Evolutionary conservation across 2,113 vertebrate genomes (phyloP).

Genomic region (Empidonax traillii): DNA sequence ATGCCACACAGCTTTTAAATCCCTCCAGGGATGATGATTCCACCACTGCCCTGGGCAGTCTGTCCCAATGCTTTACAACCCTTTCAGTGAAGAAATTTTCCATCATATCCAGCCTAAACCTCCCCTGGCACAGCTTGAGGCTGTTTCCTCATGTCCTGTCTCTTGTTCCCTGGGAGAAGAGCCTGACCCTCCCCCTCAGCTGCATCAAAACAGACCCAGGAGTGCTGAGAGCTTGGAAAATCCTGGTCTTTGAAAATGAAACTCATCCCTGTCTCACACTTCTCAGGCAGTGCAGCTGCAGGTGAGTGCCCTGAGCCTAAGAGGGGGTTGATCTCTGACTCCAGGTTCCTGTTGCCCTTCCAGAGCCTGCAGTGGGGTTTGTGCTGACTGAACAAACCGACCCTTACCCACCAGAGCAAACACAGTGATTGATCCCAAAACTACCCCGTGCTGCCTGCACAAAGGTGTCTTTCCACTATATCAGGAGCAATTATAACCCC

Average conservation of each 20-base stretch:
- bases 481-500: neutral
- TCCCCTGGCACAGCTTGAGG: neutral
- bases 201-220: fast-evolving
- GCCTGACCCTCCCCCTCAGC: neutral
- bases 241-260: neutral
- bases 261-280: neutral
- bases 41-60: neutral
- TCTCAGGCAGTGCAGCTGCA: fast-evolving
- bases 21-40: neutral
- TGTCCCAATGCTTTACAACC: neutral
- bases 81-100: neutral
- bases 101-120: neutral
- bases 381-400: neutral
- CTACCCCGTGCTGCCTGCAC: neutral
- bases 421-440: fast-evolving
- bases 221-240: neutral
- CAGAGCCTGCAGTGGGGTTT: neutral
- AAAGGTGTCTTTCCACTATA: fast-evolving
- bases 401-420: no score
- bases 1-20: neutral
- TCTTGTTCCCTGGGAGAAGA: neutral
- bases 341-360: neutral
- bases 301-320: fast-evolving
- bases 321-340: neutral
- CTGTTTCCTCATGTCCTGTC: neutral